Base-by-base conservation (phyloP, 2,113 vertebrate species). In the Puffinus mauretanicus region DNA sequence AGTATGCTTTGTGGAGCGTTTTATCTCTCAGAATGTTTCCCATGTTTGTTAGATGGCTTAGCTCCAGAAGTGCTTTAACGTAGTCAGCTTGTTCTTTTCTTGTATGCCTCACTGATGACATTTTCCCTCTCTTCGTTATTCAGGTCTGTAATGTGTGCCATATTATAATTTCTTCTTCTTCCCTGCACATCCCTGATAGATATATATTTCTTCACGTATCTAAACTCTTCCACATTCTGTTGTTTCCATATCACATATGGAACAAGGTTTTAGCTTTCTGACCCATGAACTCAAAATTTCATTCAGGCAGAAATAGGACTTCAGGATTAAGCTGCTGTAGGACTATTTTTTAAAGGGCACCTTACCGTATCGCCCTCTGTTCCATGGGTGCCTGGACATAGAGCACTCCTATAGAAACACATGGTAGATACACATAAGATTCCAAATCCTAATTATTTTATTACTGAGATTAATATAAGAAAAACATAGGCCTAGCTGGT, bases 31-130 rank as follows among this genome's bases (percentile, higher is more conserved):
- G 62, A 94, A 79, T 82, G 42, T 93, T 95, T 91, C 54, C 86
- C 16, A 0, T 86, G 77, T 96, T 94, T 94, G 90, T 79, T 76
- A 83, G 79, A 52, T 93, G 96, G 79, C 92, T 92, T 11, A 30
- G 62, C 40, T 95, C 79, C 94, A 95, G 79, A 44, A 90, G 57
- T 52, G 70, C 57, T 93, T 88, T 93, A 85, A 71, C 61, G 67
- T 8, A 72, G 75, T 76, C 86, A 94, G 66, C 75, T 82, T 90
- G 57, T 83, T 88, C 88, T 94, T 79, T 79, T 72, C 75, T 92
- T 90, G 22, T 80, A 8, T 62, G 51, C 76, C 95, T 93, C 26
- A 15, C 71, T 90, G 66, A 58, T 87, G 70, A 55, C 22, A 38
- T 85, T 85, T 90, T 96, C 70, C 64, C 73, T 72, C 46, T 90